Conservation (phyloP, 2,888 invertebrate species). For the Flexamia atlantica region DNA sequence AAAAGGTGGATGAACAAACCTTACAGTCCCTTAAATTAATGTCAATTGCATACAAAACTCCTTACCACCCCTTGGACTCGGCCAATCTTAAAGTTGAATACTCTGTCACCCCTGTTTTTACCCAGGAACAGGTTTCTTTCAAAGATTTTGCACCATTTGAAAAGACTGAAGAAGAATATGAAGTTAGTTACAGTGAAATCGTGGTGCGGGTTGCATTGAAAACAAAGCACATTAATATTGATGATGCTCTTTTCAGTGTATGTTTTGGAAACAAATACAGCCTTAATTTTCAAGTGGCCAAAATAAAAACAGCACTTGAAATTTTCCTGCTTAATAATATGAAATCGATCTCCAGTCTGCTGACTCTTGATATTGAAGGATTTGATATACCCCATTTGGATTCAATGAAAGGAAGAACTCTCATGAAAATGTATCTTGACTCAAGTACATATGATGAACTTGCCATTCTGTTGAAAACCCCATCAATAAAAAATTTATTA, state of each 20-base stretch:
- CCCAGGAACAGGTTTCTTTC: not conserved
- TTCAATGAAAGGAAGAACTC: not conserved
- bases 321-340: not conserved
- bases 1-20: not conserved
- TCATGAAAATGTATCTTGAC: not conserved
- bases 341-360: not conserved
- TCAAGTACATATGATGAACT: not conserved
- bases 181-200: not conserved
- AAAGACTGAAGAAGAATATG: not conserved
- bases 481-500: not conserved
- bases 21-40: not conserved
- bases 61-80: constrained; percentile 19
- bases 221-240: not conserved
- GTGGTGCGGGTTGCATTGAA: not conserved
- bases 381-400: not conserved
- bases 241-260: not conserved
- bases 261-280: constrained; percentile 14
- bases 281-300: not conserved
- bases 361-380: not conserved
- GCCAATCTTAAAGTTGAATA: not conserved
- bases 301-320: not conserved
- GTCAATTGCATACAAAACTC: constrained; percentile 33
- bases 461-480: not conserved
- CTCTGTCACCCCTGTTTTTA: not conserved
- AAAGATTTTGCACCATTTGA: not conserved